These are phyloP conservation scores for Phymanthus crucifer DNA, from an alignment of 92 coral and sea anemone species.

Conservation along the genomic window DNA sequence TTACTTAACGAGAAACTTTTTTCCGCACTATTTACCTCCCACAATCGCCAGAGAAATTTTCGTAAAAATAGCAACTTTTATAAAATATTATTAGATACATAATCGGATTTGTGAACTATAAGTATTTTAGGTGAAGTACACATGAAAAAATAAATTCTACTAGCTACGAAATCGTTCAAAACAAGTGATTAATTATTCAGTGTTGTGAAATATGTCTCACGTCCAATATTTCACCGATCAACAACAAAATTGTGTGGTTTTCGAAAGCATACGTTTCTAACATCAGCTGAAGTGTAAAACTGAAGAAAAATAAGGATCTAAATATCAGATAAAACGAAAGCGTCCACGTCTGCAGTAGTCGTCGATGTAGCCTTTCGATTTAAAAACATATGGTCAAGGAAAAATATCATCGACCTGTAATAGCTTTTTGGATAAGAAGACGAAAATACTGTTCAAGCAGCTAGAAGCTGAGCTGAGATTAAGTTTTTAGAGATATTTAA, in stretches of 20 bases:
- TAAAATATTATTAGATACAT: background rate
- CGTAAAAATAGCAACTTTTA: background rate
- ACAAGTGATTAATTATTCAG: slow-evolving; percentile 31
- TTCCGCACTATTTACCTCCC: slow-evolving; percentile 14
- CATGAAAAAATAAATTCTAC: background rate
- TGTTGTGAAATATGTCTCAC: slow-evolving; percentile 12
- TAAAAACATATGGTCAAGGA: background rate
- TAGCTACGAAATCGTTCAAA: slow-evolving; percentile 9
- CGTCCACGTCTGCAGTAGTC: background rate
- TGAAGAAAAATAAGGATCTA: background rate
- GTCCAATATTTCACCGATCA: background rate
- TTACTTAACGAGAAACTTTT: background rate
- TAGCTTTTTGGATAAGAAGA: background rate
- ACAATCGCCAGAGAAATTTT: background rate
- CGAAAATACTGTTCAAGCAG: background rate
- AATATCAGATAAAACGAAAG: background rate
- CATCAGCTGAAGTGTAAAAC: background rate
- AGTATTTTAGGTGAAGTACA: too few relatives aligned
- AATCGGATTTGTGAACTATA: background rate
- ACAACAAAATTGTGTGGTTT: background rate
- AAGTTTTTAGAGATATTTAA: background rate
- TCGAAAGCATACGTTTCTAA: background rate
- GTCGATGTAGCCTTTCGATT: background rate
- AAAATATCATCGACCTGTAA: background rate
- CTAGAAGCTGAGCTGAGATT: background rate